Conservation (phyloP, 23 tunicate species). For the Styela plicata region DNA sequence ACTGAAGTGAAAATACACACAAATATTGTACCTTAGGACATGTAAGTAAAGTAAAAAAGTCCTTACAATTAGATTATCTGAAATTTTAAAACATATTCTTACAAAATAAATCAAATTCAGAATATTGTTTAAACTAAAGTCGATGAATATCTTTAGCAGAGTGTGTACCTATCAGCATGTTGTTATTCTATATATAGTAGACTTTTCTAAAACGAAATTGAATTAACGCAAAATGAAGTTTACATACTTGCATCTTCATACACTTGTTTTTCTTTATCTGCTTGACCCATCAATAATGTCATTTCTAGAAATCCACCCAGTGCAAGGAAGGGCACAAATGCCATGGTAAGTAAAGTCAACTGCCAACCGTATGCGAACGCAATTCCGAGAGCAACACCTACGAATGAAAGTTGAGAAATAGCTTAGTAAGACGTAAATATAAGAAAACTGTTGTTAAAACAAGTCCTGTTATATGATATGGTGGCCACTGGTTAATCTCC, state of each 20-base stretch:
- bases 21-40: no score
- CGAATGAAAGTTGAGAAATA: no score
- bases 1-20: not conserved
- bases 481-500: no score
- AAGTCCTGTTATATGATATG: no score
- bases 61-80: not conserved
- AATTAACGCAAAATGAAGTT: no score
- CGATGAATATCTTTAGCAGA: no score
- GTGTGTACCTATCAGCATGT: not conserved
- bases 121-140: not conserved
- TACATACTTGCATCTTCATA: slow-evolving; percentile 70
- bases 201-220: no score
- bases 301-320: slow-evolving; percentile 82
- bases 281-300: slow-evolving; percentile 66
- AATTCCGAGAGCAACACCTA: slow-evolving; percentile 93
- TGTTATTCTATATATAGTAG: no score
- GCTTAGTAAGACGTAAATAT: no score
- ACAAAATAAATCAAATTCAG: not conserved
- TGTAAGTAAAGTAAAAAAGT: no score
- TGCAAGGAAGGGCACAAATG: slow-evolving; percentile 75
- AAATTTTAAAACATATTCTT: no score
- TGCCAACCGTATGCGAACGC: slow-evolving; percentile 87
- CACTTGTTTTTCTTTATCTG: slow-evolving; percentile 49
- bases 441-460: no score
- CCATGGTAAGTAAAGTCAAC: slow-evolving; percentile 70